Base-by-base conservation (phyloP, 2,888 invertebrate genomes). In the Junonia oenone region DNA sequence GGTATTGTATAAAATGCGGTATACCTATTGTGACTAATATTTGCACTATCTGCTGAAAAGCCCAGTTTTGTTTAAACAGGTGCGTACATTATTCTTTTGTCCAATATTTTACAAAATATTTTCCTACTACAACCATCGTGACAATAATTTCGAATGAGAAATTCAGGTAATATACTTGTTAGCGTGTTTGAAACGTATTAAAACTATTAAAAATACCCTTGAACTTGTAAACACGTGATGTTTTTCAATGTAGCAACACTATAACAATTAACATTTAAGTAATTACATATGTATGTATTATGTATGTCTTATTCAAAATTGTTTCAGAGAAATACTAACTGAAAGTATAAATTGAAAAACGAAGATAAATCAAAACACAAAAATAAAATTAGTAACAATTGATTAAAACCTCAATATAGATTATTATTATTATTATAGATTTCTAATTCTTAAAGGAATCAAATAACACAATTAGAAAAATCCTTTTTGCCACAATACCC, bases 141-240 rank as follows among this genome's bases (percentile, higher is more conserved):
- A 22, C 22, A 22, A 22, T 22, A 22, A 22, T 22, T 22, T 15
- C 9, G n/a, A 15, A 14, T 14, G 5, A 15, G 17, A 38, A 38
- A 38, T 9, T 9, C 17, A 6, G 2, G 8, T 17, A 17, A 17
- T 50, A 52, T 48, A 49, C 45, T 35, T 35, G 26, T 15, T 55
- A 9, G 43, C 55, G 49, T 55, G 55, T 27, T 55, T 37, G 15
- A 9, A n/a, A 17, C 13, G 33, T 45, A 37, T 54, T 49, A 35
- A 22, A 35, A 29, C 5, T 22, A 22, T 22, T 22, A 22, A 22
- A 22, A 22, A 22, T 26, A 47, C 6, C 49, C 55, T n/a, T 45
- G 49, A 49, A 45, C 45, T 45, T 5, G 11, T n/a, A 11, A 9
- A 29, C 37, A 9, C 35, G 22, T 9, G 11, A 35, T 11, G 5